Evolutionary conservation across 2,797 vertebrate species (phyloP).

Genomic region (Philypnodon macrostomus): DNA sequence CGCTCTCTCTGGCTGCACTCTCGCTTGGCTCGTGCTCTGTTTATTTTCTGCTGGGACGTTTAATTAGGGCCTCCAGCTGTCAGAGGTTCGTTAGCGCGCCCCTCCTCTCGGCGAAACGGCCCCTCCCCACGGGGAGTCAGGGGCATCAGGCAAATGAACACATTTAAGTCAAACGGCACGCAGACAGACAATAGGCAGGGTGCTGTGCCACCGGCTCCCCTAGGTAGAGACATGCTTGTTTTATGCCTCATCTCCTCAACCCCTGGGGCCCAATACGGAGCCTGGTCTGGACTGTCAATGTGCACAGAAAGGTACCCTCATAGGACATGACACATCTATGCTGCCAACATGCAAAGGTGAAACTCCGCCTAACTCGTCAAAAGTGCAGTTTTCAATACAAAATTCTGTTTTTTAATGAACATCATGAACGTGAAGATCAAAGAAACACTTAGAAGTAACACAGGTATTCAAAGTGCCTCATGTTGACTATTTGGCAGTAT

Average conservation of each 20-base stretch:
- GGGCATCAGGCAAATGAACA: slow-evolving; percentile 79
- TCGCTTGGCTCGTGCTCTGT: slow-evolving; percentile 73
- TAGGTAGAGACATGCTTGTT: slow-evolving; percentile 72
- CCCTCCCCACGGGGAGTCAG: slow-evolving; percentile 63
- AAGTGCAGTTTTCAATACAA: slow-evolving; percentile 13
- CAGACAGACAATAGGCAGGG: slow-evolving; percentile 68
- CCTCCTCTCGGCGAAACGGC: slow-evolving; percentile 67
- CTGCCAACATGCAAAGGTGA: slow-evolving; percentile 48
- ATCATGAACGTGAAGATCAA: slow-evolving; percentile 4
- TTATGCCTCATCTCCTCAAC: slow-evolving; percentile 72
- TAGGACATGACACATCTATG: slow-evolving; percentile 50
- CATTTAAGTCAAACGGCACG: slow-evolving; percentile 80
- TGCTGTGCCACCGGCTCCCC: slow-evolving; percentile 67
- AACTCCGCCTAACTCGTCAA: slow-evolving; percentile 7
- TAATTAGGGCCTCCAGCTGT: slow-evolving; percentile 87
- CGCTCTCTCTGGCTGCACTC: slow-evolving; percentile 57
- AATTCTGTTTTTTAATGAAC: background rate
- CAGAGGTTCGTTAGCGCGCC: slow-evolving; percentile 80
- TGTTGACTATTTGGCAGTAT: slow-evolving; percentile 13
- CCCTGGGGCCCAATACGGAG: slow-evolving; percentile 68
- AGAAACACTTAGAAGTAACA: slow-evolving; percentile 3
- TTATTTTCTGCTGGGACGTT: slow-evolving; percentile 82
- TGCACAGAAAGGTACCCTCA: slow-evolving; percentile 53
- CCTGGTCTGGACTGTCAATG: slow-evolving; percentile 67
- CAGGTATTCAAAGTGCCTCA: slow-evolving; percentile 4